Conservation (phyloP, 2,113 vertebrate species). For the Oryctolagus cuniculus region DNA sequence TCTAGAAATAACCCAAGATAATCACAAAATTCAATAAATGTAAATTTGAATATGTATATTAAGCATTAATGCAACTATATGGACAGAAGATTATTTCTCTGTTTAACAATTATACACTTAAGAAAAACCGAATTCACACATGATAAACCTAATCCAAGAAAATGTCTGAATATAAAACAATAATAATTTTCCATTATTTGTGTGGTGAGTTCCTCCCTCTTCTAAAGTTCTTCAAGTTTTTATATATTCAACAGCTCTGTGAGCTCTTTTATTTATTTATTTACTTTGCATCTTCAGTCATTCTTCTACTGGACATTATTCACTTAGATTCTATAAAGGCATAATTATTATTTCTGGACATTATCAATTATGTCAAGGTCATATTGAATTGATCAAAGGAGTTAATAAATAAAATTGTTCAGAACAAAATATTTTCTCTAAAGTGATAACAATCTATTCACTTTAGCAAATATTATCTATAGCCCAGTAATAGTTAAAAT, state of each 20-base stretch:
- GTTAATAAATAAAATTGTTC: slow-evolving; percentile 24
- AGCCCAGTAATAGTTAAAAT: slow-evolving; percentile 27
- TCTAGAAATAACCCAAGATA: slow-evolving; percentile 2
- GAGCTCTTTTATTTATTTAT: slow-evolving; percentile 61
- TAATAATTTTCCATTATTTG: slow-evolving; percentile 13
- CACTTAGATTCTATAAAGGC: slow-evolving; percentile 78
- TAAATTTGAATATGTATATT: slow-evolving; percentile 5
- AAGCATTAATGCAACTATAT: neutral
- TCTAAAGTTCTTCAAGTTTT: slow-evolving; percentile 32
- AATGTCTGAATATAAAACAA: slow-evolving; percentile 36
- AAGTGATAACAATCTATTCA: neutral
- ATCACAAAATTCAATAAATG: slow-evolving; percentile 1
- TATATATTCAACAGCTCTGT: slow-evolving; percentile 40
- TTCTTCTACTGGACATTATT: slow-evolving; percentile 78
- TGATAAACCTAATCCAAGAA: slow-evolving; percentile 44
- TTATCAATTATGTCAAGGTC: slow-evolving; percentile 68
- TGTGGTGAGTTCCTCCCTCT: neutral
- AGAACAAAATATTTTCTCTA: slow-evolving; percentile 65
- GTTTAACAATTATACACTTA: slow-evolving; percentile 17
- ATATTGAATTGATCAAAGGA: slow-evolving; percentile 10
- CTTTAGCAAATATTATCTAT: slow-evolving; percentile 50
- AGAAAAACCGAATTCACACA: neutral
- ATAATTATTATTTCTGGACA: slow-evolving; percentile 72
- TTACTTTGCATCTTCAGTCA: slow-evolving; percentile 71
- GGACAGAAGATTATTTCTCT: neutral